These are phyloP conservation scores for Eilema griseolum DNA, from an alignment of 2,888 invertebrate genomes.

Conservation along the genomic window DNA sequence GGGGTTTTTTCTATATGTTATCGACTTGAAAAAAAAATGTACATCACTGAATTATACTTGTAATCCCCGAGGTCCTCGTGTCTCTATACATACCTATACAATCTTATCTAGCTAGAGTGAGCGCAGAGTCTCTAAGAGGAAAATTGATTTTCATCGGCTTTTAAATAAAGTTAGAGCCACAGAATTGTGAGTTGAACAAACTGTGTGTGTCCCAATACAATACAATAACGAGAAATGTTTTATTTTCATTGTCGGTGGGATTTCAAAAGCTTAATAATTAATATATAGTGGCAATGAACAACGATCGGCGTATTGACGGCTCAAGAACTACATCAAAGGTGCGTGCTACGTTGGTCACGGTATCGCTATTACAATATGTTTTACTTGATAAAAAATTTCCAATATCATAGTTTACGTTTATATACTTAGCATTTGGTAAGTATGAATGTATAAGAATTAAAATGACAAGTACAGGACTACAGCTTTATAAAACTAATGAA, in stretches of 20 bases:
- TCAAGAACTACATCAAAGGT: too few relatives aligned
- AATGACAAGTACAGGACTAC: neutral
- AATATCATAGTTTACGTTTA: too few relatives aligned
- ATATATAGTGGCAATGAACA: too few relatives aligned
- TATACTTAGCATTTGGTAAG: neutral
- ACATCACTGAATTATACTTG: neutral
- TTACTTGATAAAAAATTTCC: too few relatives aligned
- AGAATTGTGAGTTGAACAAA: neutral
- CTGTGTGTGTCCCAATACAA: neutral
- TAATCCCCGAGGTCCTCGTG: neutral
- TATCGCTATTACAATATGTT: too few relatives aligned
- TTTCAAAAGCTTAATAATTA: neutral
- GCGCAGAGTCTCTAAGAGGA: neutral
- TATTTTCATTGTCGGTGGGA: neutral
- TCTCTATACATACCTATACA: neutral
- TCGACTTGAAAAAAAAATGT: too few relatives aligned
- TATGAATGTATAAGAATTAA: too few relatives aligned
- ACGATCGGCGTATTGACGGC: too few relatives aligned
- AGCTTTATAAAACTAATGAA: neutral
- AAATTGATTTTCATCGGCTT: conserved; percentile 2
- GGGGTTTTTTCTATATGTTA: too few relatives aligned
- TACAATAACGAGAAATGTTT: neutral
- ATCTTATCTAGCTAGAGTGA: neutral
- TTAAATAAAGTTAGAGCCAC: neutral
- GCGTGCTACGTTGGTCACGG: too few relatives aligned